A percentile compares a stretch with the other conserved stretches of the same genome.
Conservation (phyloP, 2,888 invertebrate genomes). For the Acanthosepion lycidas region DNA sequence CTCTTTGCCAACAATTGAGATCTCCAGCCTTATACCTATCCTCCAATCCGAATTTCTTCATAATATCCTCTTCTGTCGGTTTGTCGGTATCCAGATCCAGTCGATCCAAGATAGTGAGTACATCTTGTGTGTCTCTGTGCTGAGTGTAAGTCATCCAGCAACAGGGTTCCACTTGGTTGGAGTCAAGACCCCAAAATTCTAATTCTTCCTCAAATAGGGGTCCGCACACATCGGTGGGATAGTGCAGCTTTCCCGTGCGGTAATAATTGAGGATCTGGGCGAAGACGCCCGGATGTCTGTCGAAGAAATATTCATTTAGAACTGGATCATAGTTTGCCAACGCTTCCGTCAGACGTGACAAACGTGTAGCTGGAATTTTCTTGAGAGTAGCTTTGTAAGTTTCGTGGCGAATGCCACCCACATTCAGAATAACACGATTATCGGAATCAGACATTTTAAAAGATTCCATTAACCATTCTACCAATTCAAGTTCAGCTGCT, state of each 20-base stretch:
- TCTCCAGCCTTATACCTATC: conserved; percentile 76
- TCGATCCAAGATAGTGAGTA: conserved; percentile 95
- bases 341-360: conserved; percentile 95
- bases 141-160: conserved; percentile 99
- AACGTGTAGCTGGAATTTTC: conserved; percentile 96
- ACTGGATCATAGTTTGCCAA: conserved; percentile 99
- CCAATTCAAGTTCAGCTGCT: background rate
- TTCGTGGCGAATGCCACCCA: conserved; percentile 95
- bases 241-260: conserved; percentile 98
- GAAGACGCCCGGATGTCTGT: conserved; percentile 93
- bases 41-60: conserved; percentile 89
- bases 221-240: conserved; percentile 99
- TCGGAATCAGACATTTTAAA: conserved; percentile 78
- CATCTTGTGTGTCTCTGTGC: conserved; percentile 97
- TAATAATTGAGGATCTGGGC: conserved; percentile 97
- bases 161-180: conserved; percentile 99
- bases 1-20: conserved; percentile 86
- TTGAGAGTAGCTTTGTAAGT: conserved; percentile 85
- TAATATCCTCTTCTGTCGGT: conserved; percentile 97
- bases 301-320: conserved; percentile 99
- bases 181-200: conserved; percentile 99
- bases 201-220: conserved; percentile 99
- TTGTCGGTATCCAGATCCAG: conserved; percentile 97
- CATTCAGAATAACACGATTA: conserved; percentile 98
- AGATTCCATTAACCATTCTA: background rate